Evolutionary conservation across 2,113 vertebrate species (phyloP), one percentile per base, ranked within the genome.

Genomic region (Nibea albiflora): DNA sequence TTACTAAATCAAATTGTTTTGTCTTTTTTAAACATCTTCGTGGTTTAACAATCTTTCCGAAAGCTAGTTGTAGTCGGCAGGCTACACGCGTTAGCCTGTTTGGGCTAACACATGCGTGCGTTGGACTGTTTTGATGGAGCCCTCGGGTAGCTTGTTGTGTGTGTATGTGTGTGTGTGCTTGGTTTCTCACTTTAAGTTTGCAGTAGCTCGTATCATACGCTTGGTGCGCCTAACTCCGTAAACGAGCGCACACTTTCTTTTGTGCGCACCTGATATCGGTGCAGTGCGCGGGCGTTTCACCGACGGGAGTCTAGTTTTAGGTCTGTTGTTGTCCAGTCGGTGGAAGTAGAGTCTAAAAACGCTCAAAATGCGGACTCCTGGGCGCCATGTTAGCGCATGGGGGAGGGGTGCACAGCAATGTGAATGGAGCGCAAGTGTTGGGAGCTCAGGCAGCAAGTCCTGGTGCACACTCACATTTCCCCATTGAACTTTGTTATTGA

Each of bases 321-420:
- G 2, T 8, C 0, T 52, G 42, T 7, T 22, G 11, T 31, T 71
- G 11, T 19, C 31, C 6, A 20, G 47, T 11, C 16, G 12, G 15
- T 70, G 46, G 53, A 46, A 53, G 56, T 42, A 60, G 31, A 0
- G 28, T 65, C 63, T 76, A 31, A 80, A 78, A 90, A 80, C 24
- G 72, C 42, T 66, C 7, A 62, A 78, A 92, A 81, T 88, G 85
- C 80, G 85, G 89, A 90, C 86, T 92, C 76, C 2, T 65, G 68
- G 96, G 95, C 97, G 97, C 97, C 97, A 98, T 97, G 96, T 98
- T 98, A 95, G 93, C 87, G 93, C 82, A 93, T 94, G 94, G 94
- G 92, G 95, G 95, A 94, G 93, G 95, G 95, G 93, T 89, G 3
- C 42, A 4, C 42, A 67, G 74, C 71, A 77, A 84, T 88, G 88